Evolutionary conservation across 2,797 vertebrate species (phyloP).

Genomic region (Typhlichthys eigenmanni): DNA sequence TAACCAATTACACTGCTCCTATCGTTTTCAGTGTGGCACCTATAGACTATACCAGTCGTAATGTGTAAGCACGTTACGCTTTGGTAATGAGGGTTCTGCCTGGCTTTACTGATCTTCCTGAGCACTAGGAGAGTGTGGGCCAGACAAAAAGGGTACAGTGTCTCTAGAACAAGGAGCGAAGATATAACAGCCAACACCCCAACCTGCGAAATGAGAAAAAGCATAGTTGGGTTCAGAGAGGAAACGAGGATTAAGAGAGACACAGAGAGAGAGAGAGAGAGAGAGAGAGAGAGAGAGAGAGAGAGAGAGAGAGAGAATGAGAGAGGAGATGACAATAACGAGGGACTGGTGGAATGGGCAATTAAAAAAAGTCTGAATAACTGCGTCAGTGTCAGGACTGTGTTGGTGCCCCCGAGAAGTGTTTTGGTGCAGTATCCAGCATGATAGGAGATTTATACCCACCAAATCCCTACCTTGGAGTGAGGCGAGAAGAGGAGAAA

Average conservation of each 20-base stretch:
- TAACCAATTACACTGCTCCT: conserved; percentile 1
- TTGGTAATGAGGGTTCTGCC: neutral
- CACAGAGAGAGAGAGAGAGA: conserved; percentile 38
- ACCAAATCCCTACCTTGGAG: conserved; percentile 62
- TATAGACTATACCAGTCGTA: conserved; percentile 11
- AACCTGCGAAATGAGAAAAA: conserved; percentile 4
- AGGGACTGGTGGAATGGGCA: conserved; percentile 47
- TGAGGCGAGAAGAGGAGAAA: conserved; percentile 34
- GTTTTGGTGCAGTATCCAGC: conserved; percentile 66
- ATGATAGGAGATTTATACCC: conserved; percentile 68
- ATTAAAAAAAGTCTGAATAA: conserved; percentile 47
- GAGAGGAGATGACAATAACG: conserved; percentile 34
- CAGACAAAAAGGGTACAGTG: conserved; percentile 4
- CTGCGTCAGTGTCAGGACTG: conserved; percentile 48
- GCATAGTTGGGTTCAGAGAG: conserved; percentile 20
- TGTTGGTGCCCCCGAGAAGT: conserved; percentile 28
- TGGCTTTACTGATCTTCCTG: conserved; percentile 14
- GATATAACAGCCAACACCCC: conserved; percentile 10
- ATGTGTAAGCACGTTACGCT: neutral
- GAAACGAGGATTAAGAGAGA: conserved; percentile 36
- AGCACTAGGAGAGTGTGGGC: neutral
- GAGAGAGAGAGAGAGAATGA: conserved; percentile 34
- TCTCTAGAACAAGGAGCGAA: conserved; percentile 1
- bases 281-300: conserved; percentile 30
- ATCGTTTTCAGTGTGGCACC: neutral